These are phyloP conservation scores for Cheilosia vulpina DNA, from an alignment of 2,888 invertebrate genomes.

Conservation along the genomic window DNA sequence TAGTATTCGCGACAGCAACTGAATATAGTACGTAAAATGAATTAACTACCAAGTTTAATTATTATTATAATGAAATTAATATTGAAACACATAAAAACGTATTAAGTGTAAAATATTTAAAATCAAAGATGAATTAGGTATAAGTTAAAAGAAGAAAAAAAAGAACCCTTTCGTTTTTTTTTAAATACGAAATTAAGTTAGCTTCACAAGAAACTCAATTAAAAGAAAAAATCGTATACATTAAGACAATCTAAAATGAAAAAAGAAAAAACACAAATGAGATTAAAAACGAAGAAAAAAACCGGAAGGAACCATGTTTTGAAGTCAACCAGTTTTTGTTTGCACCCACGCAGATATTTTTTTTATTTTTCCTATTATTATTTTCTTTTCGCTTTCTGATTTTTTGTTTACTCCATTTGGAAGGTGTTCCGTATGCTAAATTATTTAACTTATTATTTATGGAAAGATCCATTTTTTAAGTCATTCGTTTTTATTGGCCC, in stretches of 20 bases:
- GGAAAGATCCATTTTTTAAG: too few species aligned
- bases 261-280: slow-evolving; percentile 32
- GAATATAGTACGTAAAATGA: slow-evolving; percentile 44
- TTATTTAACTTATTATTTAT: too few species aligned
- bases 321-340: neutral
- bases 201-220: slow-evolving; percentile 28
- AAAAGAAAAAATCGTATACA: slow-evolving; percentile 7
- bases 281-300: slow-evolving; percentile 21
- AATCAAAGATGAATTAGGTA: slow-evolving; percentile 5
- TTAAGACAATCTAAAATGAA: slow-evolving; percentile 42
- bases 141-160: neutral
- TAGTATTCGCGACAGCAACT: slow-evolving; percentile 77
- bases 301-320: slow-evolving; percentile 21
- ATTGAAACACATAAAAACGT: slow-evolving; percentile 17
- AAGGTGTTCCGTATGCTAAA: too few species aligned
- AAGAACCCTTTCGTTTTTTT: neutral
- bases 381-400: neutral
- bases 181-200: slow-evolving; percentile 18
- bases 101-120: slow-evolving; percentile 32
- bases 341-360: neutral
- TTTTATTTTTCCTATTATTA: neutral
- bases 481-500: too few species aligned
- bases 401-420: too few species aligned
- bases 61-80: slow-evolving; percentile 12
- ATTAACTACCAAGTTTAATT: slow-evolving; percentile 7